These are phyloP conservation scores for Pseudeuparius sepicola DNA, from an alignment of 2,888 invertebrate species.

Conservation along the genomic window DNA sequence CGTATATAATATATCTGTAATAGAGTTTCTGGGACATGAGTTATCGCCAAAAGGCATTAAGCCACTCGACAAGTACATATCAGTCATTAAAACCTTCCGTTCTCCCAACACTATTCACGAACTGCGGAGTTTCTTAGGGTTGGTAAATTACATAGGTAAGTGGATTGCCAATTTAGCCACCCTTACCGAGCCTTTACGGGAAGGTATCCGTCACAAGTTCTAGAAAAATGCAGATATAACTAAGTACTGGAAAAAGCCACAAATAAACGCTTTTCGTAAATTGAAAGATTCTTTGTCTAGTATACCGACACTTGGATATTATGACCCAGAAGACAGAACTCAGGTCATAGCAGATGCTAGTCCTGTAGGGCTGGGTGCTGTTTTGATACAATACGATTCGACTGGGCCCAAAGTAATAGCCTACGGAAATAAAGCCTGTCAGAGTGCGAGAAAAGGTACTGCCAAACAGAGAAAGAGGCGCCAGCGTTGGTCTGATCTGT, in stretches of 20 bases:
- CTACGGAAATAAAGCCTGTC: constrained; percentile 25
- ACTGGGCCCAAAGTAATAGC: constrained; percentile 22
- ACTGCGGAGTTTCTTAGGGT: constrained; percentile 29
- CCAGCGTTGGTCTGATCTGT: constrained; percentile 35
- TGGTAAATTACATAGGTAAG: constrained; percentile 30
- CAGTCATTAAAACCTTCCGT: constrained; percentile 14
- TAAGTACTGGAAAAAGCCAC: constrained; percentile 14
- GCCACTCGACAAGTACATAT: constrained; percentile 17
- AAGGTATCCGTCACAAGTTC: constrained; percentile 28
- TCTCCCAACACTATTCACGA: constrained; percentile 22
- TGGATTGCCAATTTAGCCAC: constrained; percentile 25
- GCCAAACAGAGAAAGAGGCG: constrained; percentile 32
- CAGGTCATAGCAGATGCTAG: constrained; percentile 28
- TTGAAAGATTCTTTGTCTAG: constrained; percentile 14
- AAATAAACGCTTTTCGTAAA: constrained; percentile 12
- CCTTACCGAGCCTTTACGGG: constrained; percentile 20
- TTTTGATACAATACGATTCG: constrained; percentile 24
- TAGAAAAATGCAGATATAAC: constrained; percentile 26
- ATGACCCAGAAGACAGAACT: constrained; percentile 21
- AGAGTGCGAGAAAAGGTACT: constrained; percentile 27
- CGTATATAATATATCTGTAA: too few relatives aligned
- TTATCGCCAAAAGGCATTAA: constrained; percentile 12
- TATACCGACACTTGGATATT: constrained; percentile 22
- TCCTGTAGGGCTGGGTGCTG: constrained; percentile 25
- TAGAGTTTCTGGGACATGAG: constrained; percentile 16